These are phyloP conservation scores for Circaetus gallicus DNA, from an alignment of 2,113 vertebrate genomes.

Conservation along the genomic window DNA sequence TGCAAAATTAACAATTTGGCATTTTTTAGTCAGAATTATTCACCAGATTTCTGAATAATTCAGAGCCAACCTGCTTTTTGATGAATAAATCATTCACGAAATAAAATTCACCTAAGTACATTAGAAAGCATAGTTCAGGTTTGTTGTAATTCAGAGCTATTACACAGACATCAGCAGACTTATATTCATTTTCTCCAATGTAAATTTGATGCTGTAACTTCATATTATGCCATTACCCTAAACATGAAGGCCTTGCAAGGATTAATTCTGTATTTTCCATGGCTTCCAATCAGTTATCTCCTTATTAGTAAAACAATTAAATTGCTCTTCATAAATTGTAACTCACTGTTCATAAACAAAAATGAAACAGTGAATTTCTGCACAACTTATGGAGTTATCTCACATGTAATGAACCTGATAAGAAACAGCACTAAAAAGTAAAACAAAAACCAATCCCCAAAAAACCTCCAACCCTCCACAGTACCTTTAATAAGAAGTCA, in stretches of 20 bases:
- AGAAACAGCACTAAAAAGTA: background rate
- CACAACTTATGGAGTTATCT: background rate
- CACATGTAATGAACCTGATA: background rate
- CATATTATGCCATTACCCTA: background rate
- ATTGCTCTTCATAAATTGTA: background rate
- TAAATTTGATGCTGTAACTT: background rate
- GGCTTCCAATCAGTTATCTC: background rate
- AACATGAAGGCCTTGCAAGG: background rate
- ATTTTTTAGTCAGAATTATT: background rate
- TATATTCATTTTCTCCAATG: background rate
- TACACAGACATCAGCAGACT: background rate
- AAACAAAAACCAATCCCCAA: background rate
- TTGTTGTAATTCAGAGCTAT: background rate
- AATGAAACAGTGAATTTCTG: background rate
- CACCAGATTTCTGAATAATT: background rate
- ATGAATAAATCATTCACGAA: background rate
- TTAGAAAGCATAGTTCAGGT: background rate
- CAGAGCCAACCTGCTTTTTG: background rate
- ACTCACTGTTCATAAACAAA: background rate
- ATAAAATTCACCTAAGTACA: background rate
- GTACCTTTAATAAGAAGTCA: background rate
- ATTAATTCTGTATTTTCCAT: background rate
- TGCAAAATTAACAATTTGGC: background rate
- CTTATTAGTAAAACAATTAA: background rate
- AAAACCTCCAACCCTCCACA: fast-evolving